These are phyloP conservation scores for Callipepla squamata DNA, from an alignment of 2,113 vertebrate genomes.

Conservation along the genomic window DNA sequence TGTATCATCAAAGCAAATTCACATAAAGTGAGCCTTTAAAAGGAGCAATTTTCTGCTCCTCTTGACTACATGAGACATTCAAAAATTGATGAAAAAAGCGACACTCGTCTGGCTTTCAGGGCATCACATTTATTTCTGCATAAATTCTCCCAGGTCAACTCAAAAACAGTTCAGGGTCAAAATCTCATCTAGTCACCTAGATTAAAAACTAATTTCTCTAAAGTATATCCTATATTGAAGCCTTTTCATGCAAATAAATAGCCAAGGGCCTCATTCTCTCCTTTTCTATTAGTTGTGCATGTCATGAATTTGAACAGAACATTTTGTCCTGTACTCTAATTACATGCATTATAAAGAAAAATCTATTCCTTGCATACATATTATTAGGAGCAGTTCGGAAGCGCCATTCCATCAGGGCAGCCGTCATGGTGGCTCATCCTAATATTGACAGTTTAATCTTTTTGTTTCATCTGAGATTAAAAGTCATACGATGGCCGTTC, in stretches of 20 bases:
- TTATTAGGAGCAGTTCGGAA: constrained; percentile 57
- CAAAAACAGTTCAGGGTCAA: constrained; percentile 86
- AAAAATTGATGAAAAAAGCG: constrained; percentile 88
- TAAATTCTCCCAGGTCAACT: constrained; percentile 88
- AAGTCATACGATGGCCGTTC: constrained; percentile 44
- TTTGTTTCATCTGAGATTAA: constrained; percentile 80
- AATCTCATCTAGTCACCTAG: constrained; percentile 91
- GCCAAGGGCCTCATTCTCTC: constrained; percentile 79
- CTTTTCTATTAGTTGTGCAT: constrained; percentile 78
- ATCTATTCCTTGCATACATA: constrained; percentile 73
- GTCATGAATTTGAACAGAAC: constrained; percentile 81
- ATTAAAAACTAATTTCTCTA: constrained; percentile 97
- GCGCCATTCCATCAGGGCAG: constrained; percentile 54
- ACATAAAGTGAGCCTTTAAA: constrained; percentile 75
- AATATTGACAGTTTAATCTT: constrained; percentile 81
- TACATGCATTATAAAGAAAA: constrained; percentile 81
- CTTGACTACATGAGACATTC: constrained; percentile 77
- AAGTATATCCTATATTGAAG: constrained; percentile 82
- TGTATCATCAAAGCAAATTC: constrained; percentile 86
- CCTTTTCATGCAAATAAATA: constrained; percentile 93
- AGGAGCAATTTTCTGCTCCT: constrained; percentile 81
- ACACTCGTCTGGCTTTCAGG: constrained; percentile 78
- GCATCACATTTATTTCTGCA: constrained; percentile 81
- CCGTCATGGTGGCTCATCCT: constrained; percentile 73
- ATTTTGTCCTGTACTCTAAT: constrained; percentile 83